Conservation (phyloP, 2,797 vertebrate species). For the Sebastes matsubarae region DNA sequence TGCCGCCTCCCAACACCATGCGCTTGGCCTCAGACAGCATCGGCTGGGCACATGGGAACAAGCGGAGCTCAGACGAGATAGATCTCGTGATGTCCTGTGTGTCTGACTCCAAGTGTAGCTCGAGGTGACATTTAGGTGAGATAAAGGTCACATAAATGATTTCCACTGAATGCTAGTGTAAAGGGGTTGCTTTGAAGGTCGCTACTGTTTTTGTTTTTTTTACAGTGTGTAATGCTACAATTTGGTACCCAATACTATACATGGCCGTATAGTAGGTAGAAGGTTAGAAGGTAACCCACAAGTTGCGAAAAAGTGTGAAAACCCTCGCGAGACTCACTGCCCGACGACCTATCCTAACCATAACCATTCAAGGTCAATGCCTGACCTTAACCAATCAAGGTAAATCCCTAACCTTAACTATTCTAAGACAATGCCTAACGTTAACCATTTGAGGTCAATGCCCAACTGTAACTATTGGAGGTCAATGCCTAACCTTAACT, state of each 20-base stretch:
- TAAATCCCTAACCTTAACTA: too few species aligned
- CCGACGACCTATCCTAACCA: too few species aligned
- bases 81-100: constrained; percentile 36
- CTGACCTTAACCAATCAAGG: too few species aligned
- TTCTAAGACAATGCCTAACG: too few species aligned
- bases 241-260: background rate
- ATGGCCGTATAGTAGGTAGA: background rate
- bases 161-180: background rate
- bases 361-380: too few species aligned
- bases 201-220: background rate
- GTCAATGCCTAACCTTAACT: too few species aligned
- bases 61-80: constrained; percentile 34
- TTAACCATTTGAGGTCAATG: too few species aligned
- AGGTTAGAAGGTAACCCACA: too few species aligned
- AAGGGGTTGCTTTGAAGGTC: constrained; percentile 2
- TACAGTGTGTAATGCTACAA: background rate
- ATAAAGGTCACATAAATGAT: constrained; percentile 60
- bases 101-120: constrained; percentile 48
- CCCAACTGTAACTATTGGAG: too few species aligned
- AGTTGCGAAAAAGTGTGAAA: too few species aligned
- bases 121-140: constrained; percentile 52
- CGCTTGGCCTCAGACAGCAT: constrained; percentile 46
- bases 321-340: too few species aligned
- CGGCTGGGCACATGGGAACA: constrained; percentile 40
- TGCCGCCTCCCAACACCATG: constrained; percentile 45